Evolutionary conservation across 2,113 vertebrate species (phyloP), one percentile per base, ranked within the genome.

Genomic region (Catharus fuscescens): DNA sequence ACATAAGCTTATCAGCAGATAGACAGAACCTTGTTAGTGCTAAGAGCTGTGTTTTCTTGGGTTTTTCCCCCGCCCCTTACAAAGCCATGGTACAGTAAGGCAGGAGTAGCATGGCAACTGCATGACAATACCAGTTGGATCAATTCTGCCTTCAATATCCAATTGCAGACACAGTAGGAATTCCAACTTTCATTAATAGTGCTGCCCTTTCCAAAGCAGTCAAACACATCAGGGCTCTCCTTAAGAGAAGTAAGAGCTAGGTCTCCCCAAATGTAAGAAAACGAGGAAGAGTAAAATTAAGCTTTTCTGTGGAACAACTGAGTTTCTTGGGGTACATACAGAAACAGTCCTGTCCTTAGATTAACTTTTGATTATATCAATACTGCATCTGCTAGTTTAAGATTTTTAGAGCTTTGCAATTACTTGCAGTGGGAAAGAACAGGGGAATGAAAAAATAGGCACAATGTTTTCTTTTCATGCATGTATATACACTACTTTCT

Each of bases 361-460:
- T 6, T 85, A 67, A 54, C 12, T 21, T 71, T 60, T 64, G 62
- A 52, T 80, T 88, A 32, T 73, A 77, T 64, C 82, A 86, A 54
- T 92, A 70, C 76, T 71, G 31, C 64, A 86, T 88, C 88, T 80
- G 74, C 82, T 78, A 62, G 29, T 53, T 80, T 53, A 73, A 93
- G 36, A 45, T 86, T 80, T 87, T 73, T 88, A 59, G 0, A 70
- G 44, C 54, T 92, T 95, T 82, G 34, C 80, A 80, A 9, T 88
- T 90, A 62, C 23, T 95, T 90, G 64, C 85, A 83, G 92, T 80
- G 64, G 79, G n/a, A 92, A 79, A 34, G 54, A 86, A 78, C 19
- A 62, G 32, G 29, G 25, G 65, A 87, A 42, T 84, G 59, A 61
- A 86, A 64, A 66, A 90, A 60, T 14, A 90, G 85, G 44, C 67